Evolutionary conservation across 1,140 invertebrate genomes (phyloP).

Genomic region (Lepidurus apus): DNA sequence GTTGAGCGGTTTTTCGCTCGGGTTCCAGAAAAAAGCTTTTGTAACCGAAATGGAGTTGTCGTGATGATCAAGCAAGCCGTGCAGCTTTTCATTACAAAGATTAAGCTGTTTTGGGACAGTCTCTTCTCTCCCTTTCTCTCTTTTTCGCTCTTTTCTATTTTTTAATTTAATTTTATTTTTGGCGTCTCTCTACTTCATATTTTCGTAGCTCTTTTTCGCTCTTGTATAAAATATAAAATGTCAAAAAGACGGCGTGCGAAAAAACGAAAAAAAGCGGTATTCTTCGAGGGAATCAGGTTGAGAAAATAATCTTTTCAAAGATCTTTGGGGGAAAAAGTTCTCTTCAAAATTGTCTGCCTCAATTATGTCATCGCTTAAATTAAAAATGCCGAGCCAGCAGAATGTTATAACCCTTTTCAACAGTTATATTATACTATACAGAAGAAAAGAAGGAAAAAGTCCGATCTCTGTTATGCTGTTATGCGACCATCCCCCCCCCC

Average conservation of each 20-base stretch:
- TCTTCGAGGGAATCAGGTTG: constrained; percentile 13
- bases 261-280: neutral
- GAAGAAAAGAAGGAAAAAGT: too few species aligned
- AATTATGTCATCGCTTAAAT: constrained; percentile 11
- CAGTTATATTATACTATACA: too few species aligned
- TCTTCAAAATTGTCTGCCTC: neutral
- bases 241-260: neutral
- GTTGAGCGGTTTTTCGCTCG: neutral
- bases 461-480: too few species aligned
- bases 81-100: constrained; percentile 11
- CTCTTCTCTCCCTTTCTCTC: neutral
- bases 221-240: neutral
- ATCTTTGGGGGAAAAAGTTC: neutral
- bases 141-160: too few species aligned
- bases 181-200: neutral
- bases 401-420: neutral
- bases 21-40: neutral
- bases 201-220: neutral
- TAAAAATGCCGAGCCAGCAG: constrained; percentile 12
- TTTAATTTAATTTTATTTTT: neutral
- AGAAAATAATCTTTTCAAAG: neutral
- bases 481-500: too few species aligned
- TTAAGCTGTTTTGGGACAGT: constrained; percentile 19
- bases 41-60: neutral
- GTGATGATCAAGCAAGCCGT: constrained; percentile 21